Conservation (phyloP, 1,140 invertebrate genomes). For the Dreissena polymorpha region DNA sequence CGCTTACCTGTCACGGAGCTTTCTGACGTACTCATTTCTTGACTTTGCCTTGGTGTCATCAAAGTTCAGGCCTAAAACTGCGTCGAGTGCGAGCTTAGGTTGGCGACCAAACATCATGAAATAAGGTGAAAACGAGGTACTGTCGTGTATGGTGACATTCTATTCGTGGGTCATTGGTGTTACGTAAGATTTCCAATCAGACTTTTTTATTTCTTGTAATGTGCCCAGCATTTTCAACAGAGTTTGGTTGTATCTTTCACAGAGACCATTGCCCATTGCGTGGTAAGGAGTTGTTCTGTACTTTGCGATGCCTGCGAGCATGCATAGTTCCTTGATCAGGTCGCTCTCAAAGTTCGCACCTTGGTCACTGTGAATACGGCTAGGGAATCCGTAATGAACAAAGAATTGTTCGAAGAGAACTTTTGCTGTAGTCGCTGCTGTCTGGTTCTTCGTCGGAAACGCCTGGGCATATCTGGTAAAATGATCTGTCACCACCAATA, state of each 20-base stretch:
- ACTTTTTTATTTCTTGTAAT: neutral
- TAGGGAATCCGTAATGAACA: slow-evolving; percentile 37
- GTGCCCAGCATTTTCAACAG: slow-evolving; percentile 30
- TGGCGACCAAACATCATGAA: slow-evolving; percentile 18
- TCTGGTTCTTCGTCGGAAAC: slow-evolving; percentile 16
- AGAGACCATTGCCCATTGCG: slow-evolving; percentile 38
- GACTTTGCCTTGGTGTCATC: neutral
- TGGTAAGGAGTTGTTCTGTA: slow-evolving; percentile 50
- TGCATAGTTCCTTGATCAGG: slow-evolving; percentile 37
- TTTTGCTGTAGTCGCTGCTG: slow-evolving; percentile 23
- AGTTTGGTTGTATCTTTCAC: neutral
- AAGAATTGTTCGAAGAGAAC: slow-evolving; percentile 25
- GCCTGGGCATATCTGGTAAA: slow-evolving; percentile 38
- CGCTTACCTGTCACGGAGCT: neutral
- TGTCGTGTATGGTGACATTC: slow-evolving; percentile 16
- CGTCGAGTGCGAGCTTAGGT: slow-evolving; percentile 9
- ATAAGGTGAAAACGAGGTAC: slow-evolving; percentile 14
- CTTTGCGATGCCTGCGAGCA: slow-evolving; percentile 25
- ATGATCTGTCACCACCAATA: slow-evolving; percentile 41
- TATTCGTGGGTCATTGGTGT: neutral
- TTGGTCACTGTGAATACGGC: slow-evolving; percentile 38
- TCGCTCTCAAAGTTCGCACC: slow-evolving; percentile 30
- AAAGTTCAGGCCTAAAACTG: neutral
- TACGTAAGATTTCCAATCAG: slow-evolving; percentile 17
- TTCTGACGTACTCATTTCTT: neutral